These are phyloP conservation scores for Notarius quadriscutis DNA, from an alignment of 2,113 vertebrate species.

Conservation along the genomic window DNA sequence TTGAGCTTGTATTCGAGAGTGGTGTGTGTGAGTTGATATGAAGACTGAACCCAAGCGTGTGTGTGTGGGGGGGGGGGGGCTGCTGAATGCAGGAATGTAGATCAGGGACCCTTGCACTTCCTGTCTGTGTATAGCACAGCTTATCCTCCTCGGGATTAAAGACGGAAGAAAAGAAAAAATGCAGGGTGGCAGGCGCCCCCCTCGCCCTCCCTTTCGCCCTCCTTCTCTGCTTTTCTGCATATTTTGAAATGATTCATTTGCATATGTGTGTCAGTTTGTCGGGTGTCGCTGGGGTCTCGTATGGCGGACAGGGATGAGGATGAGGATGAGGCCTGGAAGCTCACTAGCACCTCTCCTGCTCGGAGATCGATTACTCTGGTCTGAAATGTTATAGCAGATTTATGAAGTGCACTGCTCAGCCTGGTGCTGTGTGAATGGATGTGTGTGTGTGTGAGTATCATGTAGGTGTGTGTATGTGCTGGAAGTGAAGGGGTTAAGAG, in stretches of 20 bases:
- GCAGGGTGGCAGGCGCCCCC: constrained; percentile 63
- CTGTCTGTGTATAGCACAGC: constrained; percentile 75
- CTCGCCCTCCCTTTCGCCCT: constrained; percentile 46
- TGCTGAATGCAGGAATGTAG: constrained; percentile 64
- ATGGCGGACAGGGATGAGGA: constrained; percentile 44
- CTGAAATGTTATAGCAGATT: constrained; percentile 53
- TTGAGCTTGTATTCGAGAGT: not conserved
- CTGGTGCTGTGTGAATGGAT: constrained; percentile 8
- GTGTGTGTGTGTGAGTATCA: constrained; percentile 8
- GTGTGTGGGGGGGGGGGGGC: constrained; percentile 18
- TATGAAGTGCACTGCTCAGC: constrained; percentile 31
- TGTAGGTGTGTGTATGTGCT: constrained; percentile 29
- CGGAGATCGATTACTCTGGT: constrained; percentile 60
- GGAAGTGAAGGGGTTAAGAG: constrained; percentile 75
- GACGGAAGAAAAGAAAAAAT: constrained; percentile 71
- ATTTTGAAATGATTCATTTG: constrained; percentile 74
- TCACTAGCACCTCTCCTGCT: constrained; percentile 53
- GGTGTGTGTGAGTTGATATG: not conserved
- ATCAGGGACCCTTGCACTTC: constrained; percentile 71
- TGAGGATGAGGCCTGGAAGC: constrained; percentile 43
- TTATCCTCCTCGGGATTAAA: constrained; percentile 77
- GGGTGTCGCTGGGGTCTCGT: constrained; percentile 58
- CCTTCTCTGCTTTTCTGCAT: constrained; percentile 25
- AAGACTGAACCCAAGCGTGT: not conserved
- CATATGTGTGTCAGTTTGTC: constrained; percentile 69